Evolutionary conservation across 2,797 vertebrate genomes (phyloP).

Genomic region (Scolopax rusticola): DNA sequence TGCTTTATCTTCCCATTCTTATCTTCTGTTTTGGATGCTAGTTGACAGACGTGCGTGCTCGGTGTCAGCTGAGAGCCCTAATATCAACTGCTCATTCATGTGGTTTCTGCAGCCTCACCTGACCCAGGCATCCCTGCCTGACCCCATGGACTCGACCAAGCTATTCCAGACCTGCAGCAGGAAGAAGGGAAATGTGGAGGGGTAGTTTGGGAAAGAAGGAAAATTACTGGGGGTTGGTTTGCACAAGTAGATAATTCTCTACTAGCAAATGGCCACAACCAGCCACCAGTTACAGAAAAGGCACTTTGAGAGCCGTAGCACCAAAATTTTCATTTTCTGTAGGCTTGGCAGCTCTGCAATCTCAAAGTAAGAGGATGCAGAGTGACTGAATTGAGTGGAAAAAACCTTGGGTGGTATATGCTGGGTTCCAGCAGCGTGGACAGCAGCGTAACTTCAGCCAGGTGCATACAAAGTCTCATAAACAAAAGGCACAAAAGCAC

Average conservation of each 20-base stretch:
- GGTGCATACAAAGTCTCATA: neutral
- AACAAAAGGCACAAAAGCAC: neutral
- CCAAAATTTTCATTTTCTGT: neutral
- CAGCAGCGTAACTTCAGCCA: neutral
- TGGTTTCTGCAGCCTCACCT: neutral
- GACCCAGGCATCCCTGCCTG: neutral
- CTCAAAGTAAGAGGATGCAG: neutral
- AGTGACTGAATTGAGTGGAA: neutral
- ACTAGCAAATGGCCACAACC: neutral
- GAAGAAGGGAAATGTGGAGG: neutral
- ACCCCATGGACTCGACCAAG: neutral
- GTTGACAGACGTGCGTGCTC: neutral
- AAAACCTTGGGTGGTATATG: neutral
- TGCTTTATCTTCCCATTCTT: neutral
- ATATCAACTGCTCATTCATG: fast-evolving
- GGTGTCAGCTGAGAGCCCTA: neutral
- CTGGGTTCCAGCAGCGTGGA: neutral
- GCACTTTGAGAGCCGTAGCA: neutral
- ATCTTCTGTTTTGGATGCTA: neutral
- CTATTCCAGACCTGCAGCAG: neutral
- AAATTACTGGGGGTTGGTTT: neutral
- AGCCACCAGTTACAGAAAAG: neutral
- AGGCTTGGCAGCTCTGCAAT: neutral
- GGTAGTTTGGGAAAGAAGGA: neutral
- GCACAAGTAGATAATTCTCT: neutral